These are phyloP conservation scores for Phrynosoma platyrhinos DNA, from an alignment of 2,113 vertebrate species.

Conservation along the genomic window DNA sequence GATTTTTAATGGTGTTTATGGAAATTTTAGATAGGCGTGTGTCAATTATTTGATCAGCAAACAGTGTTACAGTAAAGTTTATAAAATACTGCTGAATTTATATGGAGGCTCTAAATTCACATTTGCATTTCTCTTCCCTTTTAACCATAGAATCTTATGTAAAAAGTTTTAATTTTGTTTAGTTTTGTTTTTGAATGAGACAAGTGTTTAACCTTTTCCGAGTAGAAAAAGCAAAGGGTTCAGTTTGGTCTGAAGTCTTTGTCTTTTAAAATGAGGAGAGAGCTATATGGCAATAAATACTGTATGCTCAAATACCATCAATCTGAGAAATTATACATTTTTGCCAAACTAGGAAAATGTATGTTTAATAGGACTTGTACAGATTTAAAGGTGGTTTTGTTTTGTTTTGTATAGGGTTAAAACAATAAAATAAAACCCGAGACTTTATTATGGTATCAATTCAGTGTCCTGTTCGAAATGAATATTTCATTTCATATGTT, in stretches of 20 bases:
- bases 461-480: slow-evolving; percentile 72
- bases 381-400: slow-evolving; percentile 65
- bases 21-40: slow-evolving; percentile 84
- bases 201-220: slow-evolving; percentile 68
- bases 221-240: slow-evolving; percentile 62
- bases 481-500: slow-evolving; percentile 74
- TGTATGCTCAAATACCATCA: slow-evolving; percentile 71
- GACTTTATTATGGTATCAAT: slow-evolving; percentile 76
- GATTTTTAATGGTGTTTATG: slow-evolving; percentile 88
- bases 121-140: slow-evolving; percentile 82
- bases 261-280: slow-evolving; percentile 77
- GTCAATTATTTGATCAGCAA: slow-evolving; percentile 85
- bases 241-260: slow-evolving; percentile 75
- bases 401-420: slow-evolving; percentile 61
- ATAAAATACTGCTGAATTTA: slow-evolving; percentile 83
- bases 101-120: slow-evolving; percentile 78
- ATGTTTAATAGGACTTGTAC: slow-evolving; percentile 77
- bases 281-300: slow-evolving; percentile 70
- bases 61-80: slow-evolving; percentile 85
- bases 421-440: slow-evolving; percentile 59
- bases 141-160: slow-evolving; percentile 79
- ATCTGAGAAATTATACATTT: slow-evolving; percentile 72
- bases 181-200: slow-evolving; percentile 46
- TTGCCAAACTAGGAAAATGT: slow-evolving; percentile 71
- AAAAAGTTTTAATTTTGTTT: slow-evolving; percentile 79